Conservation (phyloP, 2,113 vertebrate genomes). For the Callipepla californica region DNA sequence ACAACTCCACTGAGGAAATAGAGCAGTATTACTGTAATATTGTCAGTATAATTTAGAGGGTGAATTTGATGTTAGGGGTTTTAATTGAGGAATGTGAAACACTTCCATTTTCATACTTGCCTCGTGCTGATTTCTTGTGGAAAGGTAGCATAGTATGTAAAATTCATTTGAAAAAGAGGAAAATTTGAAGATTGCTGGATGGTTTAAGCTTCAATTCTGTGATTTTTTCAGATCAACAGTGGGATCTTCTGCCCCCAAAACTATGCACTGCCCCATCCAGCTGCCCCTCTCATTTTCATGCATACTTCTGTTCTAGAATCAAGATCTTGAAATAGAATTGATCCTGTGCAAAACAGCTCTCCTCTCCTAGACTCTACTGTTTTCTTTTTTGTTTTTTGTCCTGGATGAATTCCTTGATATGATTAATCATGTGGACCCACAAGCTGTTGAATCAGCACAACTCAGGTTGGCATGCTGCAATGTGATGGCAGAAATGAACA, state of each 20-base stretch:
- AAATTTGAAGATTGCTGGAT: not conserved
- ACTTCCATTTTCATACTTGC: not conserved
- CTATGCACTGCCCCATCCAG: not conserved
- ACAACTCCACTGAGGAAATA: conserved; percentile 45
- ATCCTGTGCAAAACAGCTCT: not conserved
- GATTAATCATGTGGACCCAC: not conserved
- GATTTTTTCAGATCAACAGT: not conserved
- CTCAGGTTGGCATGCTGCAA: conserved; percentile 19
- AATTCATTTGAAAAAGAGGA: not conserved
- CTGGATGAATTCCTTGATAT: conserved; percentile 35
- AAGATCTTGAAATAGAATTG: not conserved
- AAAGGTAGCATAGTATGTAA: not conserved
- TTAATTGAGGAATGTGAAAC: conserved; percentile 13
- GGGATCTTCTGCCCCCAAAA: not conserved
- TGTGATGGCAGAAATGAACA: not conserved
- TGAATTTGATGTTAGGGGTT: not conserved
- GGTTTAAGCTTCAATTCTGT: not conserved
- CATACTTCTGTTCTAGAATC: not conserved
- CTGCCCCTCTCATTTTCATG: not conserved
- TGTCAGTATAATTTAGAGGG: not conserved
- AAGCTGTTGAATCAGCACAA: conserved; percentile 55
- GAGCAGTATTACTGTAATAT: conserved; percentile 15
- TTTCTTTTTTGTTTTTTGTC: conserved; percentile 32
- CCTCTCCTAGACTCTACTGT: not conserved
- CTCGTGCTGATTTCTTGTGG: not conserved